phyloP scores from a whole-genome alignment of 2,888 invertebrate species.

The Axea sp. region DNA sequence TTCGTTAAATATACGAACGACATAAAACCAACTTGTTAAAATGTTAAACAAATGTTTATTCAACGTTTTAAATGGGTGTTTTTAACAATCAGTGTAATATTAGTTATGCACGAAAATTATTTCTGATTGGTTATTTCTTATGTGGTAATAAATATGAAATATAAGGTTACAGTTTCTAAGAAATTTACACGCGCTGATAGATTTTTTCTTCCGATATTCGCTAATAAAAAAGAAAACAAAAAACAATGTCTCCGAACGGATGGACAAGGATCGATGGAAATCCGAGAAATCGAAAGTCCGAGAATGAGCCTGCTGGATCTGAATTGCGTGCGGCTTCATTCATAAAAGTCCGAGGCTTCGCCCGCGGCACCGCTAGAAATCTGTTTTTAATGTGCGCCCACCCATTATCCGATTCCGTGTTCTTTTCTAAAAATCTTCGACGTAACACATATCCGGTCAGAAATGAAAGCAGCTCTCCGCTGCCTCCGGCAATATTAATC shows the following conservation, averaged over 20 bases:
- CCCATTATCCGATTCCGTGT: slow-evolving; percentile 47
- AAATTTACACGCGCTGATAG: no score
- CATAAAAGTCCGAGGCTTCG: slow-evolving; percentile 58
- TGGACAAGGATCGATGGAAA: slow-evolving; percentile 55
- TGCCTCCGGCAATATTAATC: slow-evolving; percentile 32
- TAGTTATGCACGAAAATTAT: no score
- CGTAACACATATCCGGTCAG: slow-evolving; percentile 54
- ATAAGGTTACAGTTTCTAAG: no score
- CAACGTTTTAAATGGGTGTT: no score
- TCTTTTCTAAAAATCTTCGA: slow-evolving; percentile 50
- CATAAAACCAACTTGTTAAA: no score
- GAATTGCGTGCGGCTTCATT: slow-evolving; percentile 62
- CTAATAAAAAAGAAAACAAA: no score
- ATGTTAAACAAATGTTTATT: no score
- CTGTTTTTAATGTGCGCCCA: slow-evolving; percentile 75
- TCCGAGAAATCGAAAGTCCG: slow-evolving; percentile 39
- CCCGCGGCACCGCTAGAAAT: slow-evolving; percentile 69
- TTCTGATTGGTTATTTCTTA: no score
- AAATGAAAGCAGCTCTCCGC: slow-evolving; percentile 50
- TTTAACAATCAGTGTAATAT: no score
- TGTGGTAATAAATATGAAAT: no score
- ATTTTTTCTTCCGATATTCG: no score
- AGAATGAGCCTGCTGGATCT: slow-evolving; percentile 34
- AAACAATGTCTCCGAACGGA: slow-evolving; percentile 32
- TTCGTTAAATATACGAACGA: no score